Conservation (phyloP, 37 sponge, comb jelly and placozoan species). For the Eunapius fragilis region DNA sequence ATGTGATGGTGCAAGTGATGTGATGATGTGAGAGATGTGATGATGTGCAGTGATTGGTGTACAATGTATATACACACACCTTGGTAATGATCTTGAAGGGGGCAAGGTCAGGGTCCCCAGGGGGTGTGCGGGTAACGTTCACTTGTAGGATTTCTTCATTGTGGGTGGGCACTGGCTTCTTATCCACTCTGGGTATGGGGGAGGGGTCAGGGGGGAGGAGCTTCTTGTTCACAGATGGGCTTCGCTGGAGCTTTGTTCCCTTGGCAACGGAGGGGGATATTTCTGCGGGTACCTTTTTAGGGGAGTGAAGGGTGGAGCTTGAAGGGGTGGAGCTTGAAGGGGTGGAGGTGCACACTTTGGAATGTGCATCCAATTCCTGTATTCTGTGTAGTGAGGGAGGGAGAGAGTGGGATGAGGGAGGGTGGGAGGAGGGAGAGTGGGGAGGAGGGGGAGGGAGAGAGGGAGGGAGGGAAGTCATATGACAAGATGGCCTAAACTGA, state of each 20-base stretch:
- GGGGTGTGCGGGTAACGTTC: conserved; percentile 67
- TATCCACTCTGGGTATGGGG: background rate
- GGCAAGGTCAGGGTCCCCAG: conserved; percentile 61
- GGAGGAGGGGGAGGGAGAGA: background rate
- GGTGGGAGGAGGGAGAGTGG: background rate
- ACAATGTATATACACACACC: background rate
- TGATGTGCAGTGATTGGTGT: no score
- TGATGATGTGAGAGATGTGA: no score
- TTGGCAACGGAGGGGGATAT: background rate
- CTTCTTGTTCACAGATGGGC: background rate
- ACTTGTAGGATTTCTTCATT: conserved; percentile 30
- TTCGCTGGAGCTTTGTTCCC: background rate
- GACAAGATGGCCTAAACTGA: no score
- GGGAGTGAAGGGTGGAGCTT: background rate
- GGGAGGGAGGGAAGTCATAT: background rate
- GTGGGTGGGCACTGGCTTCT: background rate
- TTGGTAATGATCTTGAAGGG: conserved; percentile 86
- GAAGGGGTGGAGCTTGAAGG: conserved; percentile 8
- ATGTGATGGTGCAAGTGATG: no score
- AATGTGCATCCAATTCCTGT: conserved; percentile 59
- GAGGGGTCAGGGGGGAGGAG: background rate
- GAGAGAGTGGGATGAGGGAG: background rate
- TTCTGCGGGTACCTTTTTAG: background rate
- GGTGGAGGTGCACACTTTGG: conserved; percentile 52
- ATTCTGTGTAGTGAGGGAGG: conserved; percentile 15